These are phyloP conservation scores for Lindbergichthys nudifrons DNA, from an alignment of 2,797 vertebrate species.

Conservation along the genomic window DNA sequence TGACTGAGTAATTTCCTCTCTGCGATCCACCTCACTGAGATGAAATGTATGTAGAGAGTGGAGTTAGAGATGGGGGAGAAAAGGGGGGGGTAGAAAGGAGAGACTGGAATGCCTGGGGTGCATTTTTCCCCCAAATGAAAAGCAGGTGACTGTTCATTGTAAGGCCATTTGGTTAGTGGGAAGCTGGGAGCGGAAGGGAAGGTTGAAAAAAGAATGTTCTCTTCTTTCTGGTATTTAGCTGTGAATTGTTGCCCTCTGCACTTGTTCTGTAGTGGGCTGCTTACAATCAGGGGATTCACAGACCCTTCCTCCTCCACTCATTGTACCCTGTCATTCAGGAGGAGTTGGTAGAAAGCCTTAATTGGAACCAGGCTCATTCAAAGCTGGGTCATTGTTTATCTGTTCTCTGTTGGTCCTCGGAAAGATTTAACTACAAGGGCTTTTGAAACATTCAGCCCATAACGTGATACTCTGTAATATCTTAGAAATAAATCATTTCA, in stretches of 20 bases:
- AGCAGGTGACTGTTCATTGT: constrained; percentile 85
- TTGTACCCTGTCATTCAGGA: constrained; percentile 47
- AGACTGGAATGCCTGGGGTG: constrained; percentile 80
- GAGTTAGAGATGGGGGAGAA: constrained; percentile 21
- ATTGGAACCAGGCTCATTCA: constrained; percentile 36
- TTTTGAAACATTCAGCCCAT: neutral
- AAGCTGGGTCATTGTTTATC: neutral
- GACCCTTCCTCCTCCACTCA: constrained; percentile 46
- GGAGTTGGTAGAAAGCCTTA: constrained; percentile 20
- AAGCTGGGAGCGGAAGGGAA: constrained; percentile 69
- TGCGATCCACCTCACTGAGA: constrained; percentile 76
- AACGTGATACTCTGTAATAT: neutral
- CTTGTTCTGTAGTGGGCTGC: constrained; percentile 57
- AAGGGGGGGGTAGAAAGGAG: constrained; percentile 17
- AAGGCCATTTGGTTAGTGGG: constrained; percentile 68
- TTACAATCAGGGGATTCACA: constrained; percentile 57
- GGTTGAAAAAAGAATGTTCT: constrained; percentile 29
- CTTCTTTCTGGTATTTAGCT: constrained; percentile 45
- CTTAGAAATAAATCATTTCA: neutral
- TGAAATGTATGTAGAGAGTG: constrained; percentile 73
- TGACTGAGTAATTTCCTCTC: constrained; percentile 83
- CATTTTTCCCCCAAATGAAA: constrained; percentile 83
- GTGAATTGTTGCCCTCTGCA: constrained; percentile 60
- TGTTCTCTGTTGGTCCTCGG: constrained; percentile 17
- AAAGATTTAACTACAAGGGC: constrained; percentile 23